Conservation (phyloP, 2,113 vertebrate species). For the Heterocephalus glaber region DNA sequence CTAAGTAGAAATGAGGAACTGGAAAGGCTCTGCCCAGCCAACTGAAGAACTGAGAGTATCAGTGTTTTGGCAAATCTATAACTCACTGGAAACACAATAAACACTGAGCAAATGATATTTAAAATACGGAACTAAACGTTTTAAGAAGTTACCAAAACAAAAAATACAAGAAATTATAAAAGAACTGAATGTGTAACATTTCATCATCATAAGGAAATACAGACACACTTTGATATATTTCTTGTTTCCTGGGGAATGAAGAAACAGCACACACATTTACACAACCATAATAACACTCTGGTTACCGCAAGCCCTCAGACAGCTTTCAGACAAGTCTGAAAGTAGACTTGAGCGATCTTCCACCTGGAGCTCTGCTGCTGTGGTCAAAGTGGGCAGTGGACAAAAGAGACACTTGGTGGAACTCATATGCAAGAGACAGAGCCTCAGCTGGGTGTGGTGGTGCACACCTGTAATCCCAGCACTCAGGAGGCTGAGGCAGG, state of each 20-base stretch:
- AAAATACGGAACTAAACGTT: constrained; percentile 14
- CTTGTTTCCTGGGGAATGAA: neutral
- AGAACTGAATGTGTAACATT: neutral
- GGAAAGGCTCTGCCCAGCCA: neutral
- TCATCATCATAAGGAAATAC: neutral
- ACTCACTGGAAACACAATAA: neutral
- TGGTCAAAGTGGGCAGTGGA: neutral
- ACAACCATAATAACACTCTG: neutral
- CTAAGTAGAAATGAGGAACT: neutral
- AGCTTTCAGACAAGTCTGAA: neutral
- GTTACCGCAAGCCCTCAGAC: neutral
- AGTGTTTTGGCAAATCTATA: neutral
- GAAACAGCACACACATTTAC: neutral
- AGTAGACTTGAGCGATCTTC: neutral
- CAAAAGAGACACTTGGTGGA: neutral
- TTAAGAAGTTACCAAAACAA: neutral
- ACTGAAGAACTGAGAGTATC: neutral
- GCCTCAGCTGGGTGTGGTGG: neutral
- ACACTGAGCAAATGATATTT: neutral
- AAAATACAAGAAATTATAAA: neutral
- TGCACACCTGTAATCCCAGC: neutral
- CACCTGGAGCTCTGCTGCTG: neutral
- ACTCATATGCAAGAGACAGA: neutral
- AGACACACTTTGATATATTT: neutral
- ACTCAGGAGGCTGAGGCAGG: neutral